Base-by-base conservation (phyloP, 2,888 invertebrate species). In the Caenorhabditis sulstoni region DNA sequence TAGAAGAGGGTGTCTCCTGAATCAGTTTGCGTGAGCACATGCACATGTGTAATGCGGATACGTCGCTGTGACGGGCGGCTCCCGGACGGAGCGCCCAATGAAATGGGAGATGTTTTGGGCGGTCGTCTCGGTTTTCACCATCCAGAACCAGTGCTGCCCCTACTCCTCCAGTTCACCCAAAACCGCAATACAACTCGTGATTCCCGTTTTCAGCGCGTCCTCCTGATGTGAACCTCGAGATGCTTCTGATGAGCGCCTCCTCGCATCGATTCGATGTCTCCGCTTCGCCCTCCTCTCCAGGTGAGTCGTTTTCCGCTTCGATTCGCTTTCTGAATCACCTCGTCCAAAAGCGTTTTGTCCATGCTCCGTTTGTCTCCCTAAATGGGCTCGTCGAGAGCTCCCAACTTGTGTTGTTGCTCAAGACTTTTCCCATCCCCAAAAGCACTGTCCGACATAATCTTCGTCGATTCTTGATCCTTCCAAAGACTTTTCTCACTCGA, bases 51-150 rank as follows among this genome's bases (percentile, higher is more conserved):
- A 73, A 73, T 73, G 64, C 64, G 64, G 73, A 73, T 73, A 73
- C 73, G 73, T 73, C 64, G 64, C 16, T 16, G 18, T 47, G 20
- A 20, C 22, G n/a, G 49, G 16, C 49, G 16, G 47, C 70, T 53
- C 47, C 70, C 52, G 39, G 29, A 29, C 70, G 44, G 39, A 53
- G 62, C 71, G 62, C 73, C 73, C 73, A 79, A 73, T 79, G 79
- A 79, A 79, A 79, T 79, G 79, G 67, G 79, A 79, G 79, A 79
- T 79, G 79, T 73, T 79, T 67, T 79, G 73, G 79, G 58, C 45
- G 50, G 41, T 14, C 37, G 49, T 50, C 57, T 78, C 78, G 66
- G 55, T 78, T 73, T 78, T 73, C 73, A 68, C 76, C 65, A 44
- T 50, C 52, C 29, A 29, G 50, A 20, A 50, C 11, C 41, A 52